Conservation (phyloP, 1,140 invertebrate species). For the Littorina saxatilis region DNA sequence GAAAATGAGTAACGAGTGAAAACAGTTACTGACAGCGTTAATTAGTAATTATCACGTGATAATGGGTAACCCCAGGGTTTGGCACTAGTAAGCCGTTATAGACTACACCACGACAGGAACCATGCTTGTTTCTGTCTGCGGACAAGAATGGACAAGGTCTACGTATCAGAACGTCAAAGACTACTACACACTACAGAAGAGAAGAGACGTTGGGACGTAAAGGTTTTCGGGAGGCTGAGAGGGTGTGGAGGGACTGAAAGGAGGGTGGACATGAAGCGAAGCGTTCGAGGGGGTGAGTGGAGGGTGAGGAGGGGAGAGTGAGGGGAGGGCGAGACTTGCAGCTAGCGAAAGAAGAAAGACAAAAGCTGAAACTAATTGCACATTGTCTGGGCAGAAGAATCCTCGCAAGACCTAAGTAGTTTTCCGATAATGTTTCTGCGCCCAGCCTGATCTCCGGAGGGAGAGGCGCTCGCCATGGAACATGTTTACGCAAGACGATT, state of each 20-base stretch:
- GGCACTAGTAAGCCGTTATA: no score
- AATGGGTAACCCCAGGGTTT: no score
- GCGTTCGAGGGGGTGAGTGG: background rate
- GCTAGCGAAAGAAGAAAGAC: background rate
- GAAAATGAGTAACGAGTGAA: no score
- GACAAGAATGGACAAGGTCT: background rate
- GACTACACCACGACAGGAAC: no score
- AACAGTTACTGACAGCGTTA: no score
- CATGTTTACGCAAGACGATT: slow-evolving; percentile 9
- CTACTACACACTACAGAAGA: background rate
- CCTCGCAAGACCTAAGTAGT: slow-evolving; percentile 11
- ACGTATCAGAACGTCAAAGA: background rate
- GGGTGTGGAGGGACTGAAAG: background rate
- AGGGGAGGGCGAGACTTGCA: background rate
- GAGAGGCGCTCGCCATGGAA: background rate
- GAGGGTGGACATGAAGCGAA: background rate
- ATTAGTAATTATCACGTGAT: no score
- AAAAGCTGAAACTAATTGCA: slow-evolving; percentile 18
- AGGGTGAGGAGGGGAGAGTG: background rate
- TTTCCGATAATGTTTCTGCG: slow-evolving; percentile 7
- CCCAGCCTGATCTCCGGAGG: background rate
- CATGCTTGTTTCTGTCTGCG: background rate
- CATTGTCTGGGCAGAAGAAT: slow-evolving; percentile 1
- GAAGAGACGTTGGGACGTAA: background rate
- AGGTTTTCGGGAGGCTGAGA: background rate